phyloP scores from a whole-genome alignment of 2,888 invertebrate genomes.

The Tinea trinotella region DNA sequence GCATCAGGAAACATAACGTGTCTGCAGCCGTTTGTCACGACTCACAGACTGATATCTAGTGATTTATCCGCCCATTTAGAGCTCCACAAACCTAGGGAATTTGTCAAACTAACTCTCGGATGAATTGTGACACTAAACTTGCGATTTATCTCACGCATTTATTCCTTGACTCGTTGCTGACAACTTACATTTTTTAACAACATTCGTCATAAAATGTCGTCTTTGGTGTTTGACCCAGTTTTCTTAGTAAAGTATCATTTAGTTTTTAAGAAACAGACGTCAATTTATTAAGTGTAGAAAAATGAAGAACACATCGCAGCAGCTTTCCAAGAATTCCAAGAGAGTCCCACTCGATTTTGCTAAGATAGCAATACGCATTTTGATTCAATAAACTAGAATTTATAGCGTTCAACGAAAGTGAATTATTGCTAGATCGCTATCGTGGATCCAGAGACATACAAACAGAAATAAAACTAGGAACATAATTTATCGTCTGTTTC shows the following conservation, averaged over 20 bases:
- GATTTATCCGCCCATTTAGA: slow-evolving; percentile 42
- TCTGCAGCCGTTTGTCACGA: slow-evolving; percentile 23
- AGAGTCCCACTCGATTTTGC: background rate
- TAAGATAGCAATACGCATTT: background rate
- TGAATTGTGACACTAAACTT: slow-evolving; percentile 31
- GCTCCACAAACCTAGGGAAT: slow-evolving; percentile 32
- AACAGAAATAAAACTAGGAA: slow-evolving; percentile 16
- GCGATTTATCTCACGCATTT: slow-evolving; percentile 16
- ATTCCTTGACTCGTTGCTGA: background rate
- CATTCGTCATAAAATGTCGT: slow-evolving; percentile 1
- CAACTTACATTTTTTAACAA: background rate
- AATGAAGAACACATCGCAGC: background rate
- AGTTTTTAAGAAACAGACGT: background rate
- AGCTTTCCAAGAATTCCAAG: background rate
- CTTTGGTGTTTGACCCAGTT: slow-evolving; percentile 6
- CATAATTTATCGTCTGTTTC: slow-evolving; percentile 16
- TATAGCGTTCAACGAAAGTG: slow-evolving; percentile 17
- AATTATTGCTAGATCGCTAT: slow-evolving; percentile 17
- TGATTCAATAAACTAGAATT: slow-evolving; percentile 17
- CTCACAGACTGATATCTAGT: slow-evolving; percentile 33
- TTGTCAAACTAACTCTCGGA: slow-evolving; percentile 47
- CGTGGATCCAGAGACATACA: slow-evolving; percentile 14
- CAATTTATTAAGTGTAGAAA: slow-evolving; percentile 1
- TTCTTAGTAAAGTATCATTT: background rate
- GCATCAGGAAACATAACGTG: slow-evolving; percentile 15